A percentile compares a stretch with the other conserved stretches of the same genome.
Evolutionary conservation across 2,797 vertebrate genomes (phyloP).

Genomic region (Catostomus latipinnis): DNA sequence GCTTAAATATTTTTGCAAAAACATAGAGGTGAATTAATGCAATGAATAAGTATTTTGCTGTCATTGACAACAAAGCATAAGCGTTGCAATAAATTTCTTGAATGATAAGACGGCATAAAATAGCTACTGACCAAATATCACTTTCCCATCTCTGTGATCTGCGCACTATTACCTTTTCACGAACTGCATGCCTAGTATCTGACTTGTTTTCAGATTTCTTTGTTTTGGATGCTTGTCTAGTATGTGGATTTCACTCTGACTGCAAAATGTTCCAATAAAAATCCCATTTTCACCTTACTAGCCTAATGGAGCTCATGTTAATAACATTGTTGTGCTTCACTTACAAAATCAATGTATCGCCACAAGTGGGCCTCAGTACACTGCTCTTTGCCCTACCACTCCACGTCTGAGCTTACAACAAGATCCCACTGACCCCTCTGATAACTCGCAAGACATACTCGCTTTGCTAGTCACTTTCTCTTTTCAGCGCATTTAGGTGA

Average conservation of each 20-base stretch:
- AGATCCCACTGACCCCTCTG: constrained; percentile 17
- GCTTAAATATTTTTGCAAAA: too few species aligned
- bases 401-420: neutral
- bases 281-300: neutral
- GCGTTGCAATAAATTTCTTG: too few species aligned
- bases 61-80: too few species aligned
- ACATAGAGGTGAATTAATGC: too few species aligned
- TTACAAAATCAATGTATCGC: constrained; percentile 11
- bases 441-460: neutral
- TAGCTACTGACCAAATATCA: too few species aligned
- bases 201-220: neutral
- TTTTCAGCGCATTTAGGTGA: neutral
- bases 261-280: neutral
- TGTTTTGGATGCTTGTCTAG: neutral
- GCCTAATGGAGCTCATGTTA: neutral
- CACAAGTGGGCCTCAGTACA: neutral
- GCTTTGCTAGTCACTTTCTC: neutral
- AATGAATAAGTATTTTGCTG: too few species aligned
- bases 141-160: neutral
- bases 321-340: constrained; percentile 3
- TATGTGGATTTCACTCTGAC: neutral
- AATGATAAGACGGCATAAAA: too few species aligned
- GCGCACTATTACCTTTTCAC: neutral
- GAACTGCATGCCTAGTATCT: neutral
- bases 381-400: neutral